Conservation (phyloP, 2,888 invertebrate genomes). For the Chydorus sphaericus region DNA sequence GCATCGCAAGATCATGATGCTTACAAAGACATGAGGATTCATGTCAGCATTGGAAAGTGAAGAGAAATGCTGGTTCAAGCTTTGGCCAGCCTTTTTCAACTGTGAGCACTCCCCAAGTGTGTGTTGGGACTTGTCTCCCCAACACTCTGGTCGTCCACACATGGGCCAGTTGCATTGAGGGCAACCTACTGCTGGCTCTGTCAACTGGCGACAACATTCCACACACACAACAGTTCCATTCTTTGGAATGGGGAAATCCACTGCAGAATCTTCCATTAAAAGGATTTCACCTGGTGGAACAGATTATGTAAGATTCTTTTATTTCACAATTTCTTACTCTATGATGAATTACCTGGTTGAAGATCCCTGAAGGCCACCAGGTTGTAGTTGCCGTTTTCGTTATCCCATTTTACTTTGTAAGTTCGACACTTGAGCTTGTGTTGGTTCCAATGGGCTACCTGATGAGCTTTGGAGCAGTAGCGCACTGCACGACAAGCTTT, state of each 20-base stretch:
- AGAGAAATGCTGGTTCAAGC: slow-evolving; percentile 8
- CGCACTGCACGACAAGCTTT: slow-evolving; percentile 52
- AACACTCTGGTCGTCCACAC: slow-evolving; percentile 44
- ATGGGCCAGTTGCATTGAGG: slow-evolving; percentile 66
- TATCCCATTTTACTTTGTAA: slow-evolving; percentile 36
- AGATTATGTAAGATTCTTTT: too few species aligned
- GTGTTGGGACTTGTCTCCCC: slow-evolving; percentile 45
- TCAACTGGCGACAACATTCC: slow-evolving; percentile 40
- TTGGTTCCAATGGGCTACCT: slow-evolving; percentile 58
- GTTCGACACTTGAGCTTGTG: slow-evolving; percentile 54
- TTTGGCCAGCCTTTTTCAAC: slow-evolving; percentile 36
- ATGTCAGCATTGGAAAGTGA: slow-evolving; percentile 31
- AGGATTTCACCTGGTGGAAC: slow-evolving; percentile 15
- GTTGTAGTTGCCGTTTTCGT: not conserved
- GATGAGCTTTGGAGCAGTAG: slow-evolving; percentile 63
- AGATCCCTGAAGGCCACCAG: slow-evolving; percentile 6
- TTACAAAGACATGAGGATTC: slow-evolving; percentile 57
- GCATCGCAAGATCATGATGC: slow-evolving; percentile 54
- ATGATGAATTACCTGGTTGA: not conserved
- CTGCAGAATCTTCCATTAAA: slow-evolving; percentile 18
- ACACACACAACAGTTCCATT: slow-evolving; percentile 22
- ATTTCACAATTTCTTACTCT: too few species aligned
- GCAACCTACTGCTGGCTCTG: slow-evolving; percentile 37
- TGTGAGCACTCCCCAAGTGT: slow-evolving; percentile 55
- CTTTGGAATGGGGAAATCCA: slow-evolving; percentile 21